Evolutionary conservation across 2,888 invertebrate genomes (phyloP).

Genomic region (Balanococcus diminutus): DNA sequence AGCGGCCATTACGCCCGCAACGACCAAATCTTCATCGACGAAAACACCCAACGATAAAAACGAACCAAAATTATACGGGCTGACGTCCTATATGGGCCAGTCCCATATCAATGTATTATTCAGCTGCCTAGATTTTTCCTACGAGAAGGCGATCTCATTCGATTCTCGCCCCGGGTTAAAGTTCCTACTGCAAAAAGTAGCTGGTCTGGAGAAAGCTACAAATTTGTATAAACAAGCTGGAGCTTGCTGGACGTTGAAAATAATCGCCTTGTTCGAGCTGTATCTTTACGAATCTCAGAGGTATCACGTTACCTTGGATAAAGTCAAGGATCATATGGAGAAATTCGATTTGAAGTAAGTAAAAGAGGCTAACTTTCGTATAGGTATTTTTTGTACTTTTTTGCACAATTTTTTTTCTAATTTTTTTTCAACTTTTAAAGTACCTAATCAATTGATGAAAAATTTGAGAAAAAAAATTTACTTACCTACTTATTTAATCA

Average conservation of each 20-base stretch:
- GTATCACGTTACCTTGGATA: conserved; percentile 60
- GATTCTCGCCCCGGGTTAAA: conserved; percentile 90
- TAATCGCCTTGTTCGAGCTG: conserved; percentile 83
- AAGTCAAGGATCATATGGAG: conserved; percentile 59
- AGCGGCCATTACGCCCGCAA: conserved; percentile 58
- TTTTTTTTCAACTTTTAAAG: too few species aligned
- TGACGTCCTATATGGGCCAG: conserved; percentile 64
- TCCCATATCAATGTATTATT: conserved; percentile 74
- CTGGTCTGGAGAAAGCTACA: conserved; percentile 82
- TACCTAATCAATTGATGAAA: too few species aligned
- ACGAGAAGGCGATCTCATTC: conserved; percentile 82
- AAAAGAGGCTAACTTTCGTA: neutral
- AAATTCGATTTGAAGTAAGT: conserved; percentile 53
- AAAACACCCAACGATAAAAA: conserved; percentile 57
- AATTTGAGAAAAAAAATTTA: too few species aligned
- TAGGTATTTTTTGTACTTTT: neutral
- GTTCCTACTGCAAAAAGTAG: conserved; percentile 91
- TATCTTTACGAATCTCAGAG: conserved; percentile 72
- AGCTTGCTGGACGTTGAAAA: conserved; percentile 88
- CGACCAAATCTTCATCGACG: neutral
- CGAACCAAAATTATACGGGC: conserved; percentile 59
- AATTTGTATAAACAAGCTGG: conserved; percentile 92
- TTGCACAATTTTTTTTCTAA: too few species aligned
- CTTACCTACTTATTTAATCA: neutral
- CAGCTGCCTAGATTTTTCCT: conserved; percentile 80